Evolutionary conservation across 2,797 vertebrate species (phyloP).

Genomic region (Pseudocheirus occidentalis): DNA sequence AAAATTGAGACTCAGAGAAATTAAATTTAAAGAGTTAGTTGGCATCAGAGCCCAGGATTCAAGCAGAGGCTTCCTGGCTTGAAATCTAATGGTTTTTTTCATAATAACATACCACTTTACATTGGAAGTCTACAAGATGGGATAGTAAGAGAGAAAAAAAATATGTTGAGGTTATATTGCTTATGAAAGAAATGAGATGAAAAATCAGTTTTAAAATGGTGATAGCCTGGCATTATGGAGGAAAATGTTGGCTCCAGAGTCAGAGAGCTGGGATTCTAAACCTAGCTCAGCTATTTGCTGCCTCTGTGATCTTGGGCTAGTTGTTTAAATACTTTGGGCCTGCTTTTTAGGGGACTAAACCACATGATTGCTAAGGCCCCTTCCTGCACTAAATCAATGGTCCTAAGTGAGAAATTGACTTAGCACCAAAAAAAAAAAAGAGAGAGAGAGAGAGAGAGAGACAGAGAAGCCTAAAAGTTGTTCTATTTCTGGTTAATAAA

Average conservation of each 20-base stretch:
- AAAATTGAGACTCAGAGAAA: neutral
- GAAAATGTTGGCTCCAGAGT: neutral
- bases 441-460: neutral
- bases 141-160: neutral
- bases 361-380: neutral
- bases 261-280: neutral
- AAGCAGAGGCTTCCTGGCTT: neutral
- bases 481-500: slow-evolving; percentile 24
- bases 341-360: neutral
- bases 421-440: neutral
- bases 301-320: neutral
- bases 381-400: neutral
- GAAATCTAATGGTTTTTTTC: neutral
- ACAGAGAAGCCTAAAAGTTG: neutral
- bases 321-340: neutral
- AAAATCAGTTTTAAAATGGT: neutral
- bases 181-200: neutral
- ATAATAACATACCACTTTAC: neutral
- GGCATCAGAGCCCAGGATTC: neutral
- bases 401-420: neutral
- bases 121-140: neutral
- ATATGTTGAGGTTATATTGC: neutral
- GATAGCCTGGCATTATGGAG: neutral
- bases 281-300: neutral
- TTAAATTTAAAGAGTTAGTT: neutral